These are phyloP conservation scores for Melipona beecheii DNA, from an alignment of 2,888 invertebrate species.

Conservation along the genomic window DNA sequence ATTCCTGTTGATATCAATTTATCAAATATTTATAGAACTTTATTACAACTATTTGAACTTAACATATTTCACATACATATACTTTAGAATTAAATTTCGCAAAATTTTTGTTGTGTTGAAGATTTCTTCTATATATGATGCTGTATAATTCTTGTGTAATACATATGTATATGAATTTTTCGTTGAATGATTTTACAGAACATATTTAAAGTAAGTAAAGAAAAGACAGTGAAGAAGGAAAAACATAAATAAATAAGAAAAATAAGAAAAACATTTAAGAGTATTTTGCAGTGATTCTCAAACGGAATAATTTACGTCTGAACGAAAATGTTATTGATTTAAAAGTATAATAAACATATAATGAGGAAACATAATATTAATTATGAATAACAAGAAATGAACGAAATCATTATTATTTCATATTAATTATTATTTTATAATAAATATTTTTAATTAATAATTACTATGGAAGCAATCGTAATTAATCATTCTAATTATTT, in stretches of 20 bases:
- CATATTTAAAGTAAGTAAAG: background rate
- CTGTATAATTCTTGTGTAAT: background rate
- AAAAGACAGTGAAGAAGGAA: background rate
- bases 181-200: background rate
- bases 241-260: too few species aligned
- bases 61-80: background rate
- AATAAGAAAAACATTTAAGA: background rate
- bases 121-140: too few species aligned
- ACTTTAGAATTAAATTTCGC: background rate
- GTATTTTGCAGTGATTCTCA: background rate
- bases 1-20: background rate
- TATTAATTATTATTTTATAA: background rate
- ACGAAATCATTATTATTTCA: background rate
- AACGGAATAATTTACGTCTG: background rate
- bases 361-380: background rate
- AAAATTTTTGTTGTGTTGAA: background rate
- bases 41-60: background rate
- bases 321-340: background rate
- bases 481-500: background rate
- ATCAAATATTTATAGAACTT: slow-evolving; percentile 5
- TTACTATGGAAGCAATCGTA: background rate
- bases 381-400: background rate
- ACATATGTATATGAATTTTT: background rate
- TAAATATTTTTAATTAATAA: background rate
- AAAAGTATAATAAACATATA: background rate